Percentiles rank a stretch among this genome's conserved stretches.
Conservation (phyloP, 1,140 invertebrate species). For the Anastrepha ludens region DNA sequence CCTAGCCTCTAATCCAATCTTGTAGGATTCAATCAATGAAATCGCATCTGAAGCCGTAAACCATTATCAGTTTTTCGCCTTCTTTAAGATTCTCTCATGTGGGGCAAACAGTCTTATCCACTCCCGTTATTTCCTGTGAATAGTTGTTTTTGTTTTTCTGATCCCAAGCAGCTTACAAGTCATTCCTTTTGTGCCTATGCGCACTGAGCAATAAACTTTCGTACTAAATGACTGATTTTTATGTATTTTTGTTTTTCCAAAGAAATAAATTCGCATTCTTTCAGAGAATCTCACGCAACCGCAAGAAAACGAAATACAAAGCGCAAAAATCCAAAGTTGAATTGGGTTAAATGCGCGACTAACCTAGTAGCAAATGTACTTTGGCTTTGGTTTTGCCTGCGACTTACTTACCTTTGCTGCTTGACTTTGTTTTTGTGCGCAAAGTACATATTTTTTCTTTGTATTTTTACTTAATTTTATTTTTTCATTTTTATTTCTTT, state of each 20-base stretch:
- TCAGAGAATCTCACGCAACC: neutral
- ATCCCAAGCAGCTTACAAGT: no score
- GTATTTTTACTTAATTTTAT: neutral
- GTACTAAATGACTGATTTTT: neutral
- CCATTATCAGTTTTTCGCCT: no score
- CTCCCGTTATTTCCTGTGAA: no score
- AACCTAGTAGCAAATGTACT: slow-evolving; percentile 23
- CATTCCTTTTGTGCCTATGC: neutral
- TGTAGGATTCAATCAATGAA: no score
- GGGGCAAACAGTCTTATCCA: no score
- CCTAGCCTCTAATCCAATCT: no score
- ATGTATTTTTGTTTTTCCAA: neutral
- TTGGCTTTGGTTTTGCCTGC: neutral
- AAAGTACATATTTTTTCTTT: neutral
- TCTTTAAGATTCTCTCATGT: no score
- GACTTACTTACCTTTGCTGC: neutral
- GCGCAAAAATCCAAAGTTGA: neutral
- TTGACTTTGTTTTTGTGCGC: neutral
- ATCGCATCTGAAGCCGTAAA: no score
- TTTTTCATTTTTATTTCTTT: neutral
- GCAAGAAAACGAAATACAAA: slow-evolving; percentile 6
- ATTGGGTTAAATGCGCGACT: slow-evolving; percentile 49
- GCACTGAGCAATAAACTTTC: neutral
- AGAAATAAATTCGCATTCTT: neutral
- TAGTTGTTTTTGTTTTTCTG: no score